Percentiles rank a stretch among this genome's conserved stretches.
phyloP scores from a whole-genome alignment of 1,140 invertebrate genomes.

The Neodiprion lecontei region DNA sequence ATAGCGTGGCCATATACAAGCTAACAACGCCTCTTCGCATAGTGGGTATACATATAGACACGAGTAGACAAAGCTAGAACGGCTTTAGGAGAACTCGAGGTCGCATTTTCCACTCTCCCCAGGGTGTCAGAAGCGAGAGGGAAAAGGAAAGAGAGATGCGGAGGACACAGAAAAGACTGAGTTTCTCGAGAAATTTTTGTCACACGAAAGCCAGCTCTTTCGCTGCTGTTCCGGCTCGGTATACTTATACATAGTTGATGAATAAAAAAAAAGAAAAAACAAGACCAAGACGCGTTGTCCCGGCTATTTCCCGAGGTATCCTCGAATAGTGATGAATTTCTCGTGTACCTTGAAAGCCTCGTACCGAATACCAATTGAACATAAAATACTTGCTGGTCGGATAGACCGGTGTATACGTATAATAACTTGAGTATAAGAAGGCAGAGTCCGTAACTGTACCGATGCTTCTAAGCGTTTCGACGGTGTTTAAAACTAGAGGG shows the following conservation, averaged over 20 bases:
- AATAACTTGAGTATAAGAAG: too few species aligned
- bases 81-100: neutral
- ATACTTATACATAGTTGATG: too few species aligned
- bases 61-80: too few species aligned
- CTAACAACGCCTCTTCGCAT: too few species aligned
- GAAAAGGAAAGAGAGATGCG: neutral
- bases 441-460: neutral
- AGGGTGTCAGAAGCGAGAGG: neutral
- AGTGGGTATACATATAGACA: too few species aligned
- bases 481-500: neutral
- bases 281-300: neutral
- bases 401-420: neutral
- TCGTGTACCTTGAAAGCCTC: neutral
- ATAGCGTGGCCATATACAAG: too few species aligned
- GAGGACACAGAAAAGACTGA: neutral
- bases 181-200: neutral
- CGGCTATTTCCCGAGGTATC: neutral
- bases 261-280: too few species aligned
- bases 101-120: neutral
- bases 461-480: neutral
- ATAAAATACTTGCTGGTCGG: neutral
- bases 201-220: too few species aligned
- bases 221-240: too few species aligned
- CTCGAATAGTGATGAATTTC: neutral
- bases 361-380: neutral